A percentile compares a stretch with the other conserved stretches of the same genome.
These are phyloP conservation scores for Zonotrichia leucophrys DNA, from an alignment of 2,113 vertebrate species.

Conservation along the genomic window DNA sequence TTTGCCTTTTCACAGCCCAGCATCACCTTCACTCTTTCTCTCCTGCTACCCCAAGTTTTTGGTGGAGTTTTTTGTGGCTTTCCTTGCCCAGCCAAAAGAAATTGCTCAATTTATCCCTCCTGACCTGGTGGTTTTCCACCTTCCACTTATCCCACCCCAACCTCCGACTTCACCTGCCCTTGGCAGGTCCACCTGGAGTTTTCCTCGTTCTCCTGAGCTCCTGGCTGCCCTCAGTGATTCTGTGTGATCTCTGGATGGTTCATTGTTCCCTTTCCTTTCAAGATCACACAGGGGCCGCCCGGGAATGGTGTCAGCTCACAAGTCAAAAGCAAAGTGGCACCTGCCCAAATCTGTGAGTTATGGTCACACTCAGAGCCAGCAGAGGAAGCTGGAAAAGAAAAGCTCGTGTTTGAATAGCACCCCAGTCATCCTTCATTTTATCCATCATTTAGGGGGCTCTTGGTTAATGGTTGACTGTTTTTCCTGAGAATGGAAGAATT, in stretches of 20 bases:
- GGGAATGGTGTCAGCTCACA: background rate
- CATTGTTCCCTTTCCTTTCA: constrained; percentile 46
- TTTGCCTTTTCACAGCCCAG: background rate
- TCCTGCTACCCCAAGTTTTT: background rate
- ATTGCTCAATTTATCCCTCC: background rate
- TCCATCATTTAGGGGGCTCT: background rate
- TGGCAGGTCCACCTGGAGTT: constrained; percentile 9
- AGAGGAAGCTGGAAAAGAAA: constrained; percentile 23
- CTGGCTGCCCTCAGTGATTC: background rate
- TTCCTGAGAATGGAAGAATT: rapidly evolving
- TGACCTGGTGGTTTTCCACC: background rate
- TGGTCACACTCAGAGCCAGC: background rate
- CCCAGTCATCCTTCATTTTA: background rate
- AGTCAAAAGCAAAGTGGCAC: background rate
- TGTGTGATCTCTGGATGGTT: background rate
- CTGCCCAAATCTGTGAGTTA: background rate
- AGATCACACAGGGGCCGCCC: constrained; percentile 23
- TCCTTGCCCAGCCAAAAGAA: background rate
- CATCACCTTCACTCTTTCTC: background rate
- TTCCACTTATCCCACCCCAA: background rate
- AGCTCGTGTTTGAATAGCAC: background rate
- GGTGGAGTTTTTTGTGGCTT: background rate
- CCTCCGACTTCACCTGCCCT: background rate
- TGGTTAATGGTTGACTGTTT: background rate
- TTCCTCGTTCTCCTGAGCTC: background rate